Base-by-base conservation (phyloP, 1,140 invertebrate genomes). In the Diorhabda carinulata region DNA sequence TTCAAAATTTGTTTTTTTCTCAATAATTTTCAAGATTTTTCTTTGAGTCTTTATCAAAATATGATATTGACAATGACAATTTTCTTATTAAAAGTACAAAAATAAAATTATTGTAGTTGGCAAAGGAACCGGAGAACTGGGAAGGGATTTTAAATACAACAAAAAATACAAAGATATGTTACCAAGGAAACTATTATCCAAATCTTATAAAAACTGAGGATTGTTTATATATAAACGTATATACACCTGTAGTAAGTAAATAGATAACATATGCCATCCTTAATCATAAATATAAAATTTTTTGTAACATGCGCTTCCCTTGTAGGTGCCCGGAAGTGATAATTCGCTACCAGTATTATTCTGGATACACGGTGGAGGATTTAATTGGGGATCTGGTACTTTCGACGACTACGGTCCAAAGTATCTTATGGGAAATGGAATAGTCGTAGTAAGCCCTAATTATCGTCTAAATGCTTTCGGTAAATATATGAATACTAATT, bases 151-250 rank as follows among this genome's bases (percentile, higher is more conserved):
- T 64, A 8, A 43, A 64, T n/a, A 10, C 43, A 2, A 45, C 43
- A 2, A 45, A 45, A 4, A 64, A 64, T 40, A 45, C 42, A 2
- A 64, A 64, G n/a, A 9, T 64, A n/a, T 64, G 62, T 9, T n/a
- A n/a, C 5, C 62, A 64, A 64, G 25, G n/a, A 10, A 25, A 5
- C 7, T 6, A 43, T 47, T 41, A 43, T 44, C 10, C 41, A 6
- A 56, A 45, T 5, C 41, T 63, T 2, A 41, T 2, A 4, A 10
- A 64, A 64, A 45, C 41, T 47, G 62, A 64, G 45, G 62, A 64
- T 44, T 64, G 62, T n/a, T 9, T 64, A 3, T 64, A 64, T 5
- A 4, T 64, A n/a, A 64, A 64, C 43, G 62, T 64, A 4, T 64
- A 64, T 45, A 64, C 62, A 2, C 62, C 62, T 9, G 62, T 45